Evolutionary conservation across 2,888 invertebrate genomes (phyloP).

Genomic region (Amorpha juglandis): DNA sequence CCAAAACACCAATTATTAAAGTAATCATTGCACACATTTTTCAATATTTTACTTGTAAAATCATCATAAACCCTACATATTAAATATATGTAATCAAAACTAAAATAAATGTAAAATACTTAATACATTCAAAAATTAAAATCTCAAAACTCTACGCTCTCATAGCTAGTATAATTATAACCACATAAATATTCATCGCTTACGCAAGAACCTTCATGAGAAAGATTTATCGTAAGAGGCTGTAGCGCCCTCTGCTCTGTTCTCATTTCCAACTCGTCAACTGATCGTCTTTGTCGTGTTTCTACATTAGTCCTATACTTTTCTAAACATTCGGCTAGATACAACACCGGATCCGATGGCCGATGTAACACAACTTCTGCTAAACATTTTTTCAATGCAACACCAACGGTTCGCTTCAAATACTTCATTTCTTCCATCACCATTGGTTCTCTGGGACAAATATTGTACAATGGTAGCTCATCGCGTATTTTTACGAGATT

Average conservation of each 20-base stretch:
- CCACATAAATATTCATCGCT: not conserved
- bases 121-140: not conserved
- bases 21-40: too few species aligned
- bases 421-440: constrained; percentile 46
- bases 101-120: not conserved
- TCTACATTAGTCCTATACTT: constrained; percentile 42
- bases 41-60: too few species aligned
- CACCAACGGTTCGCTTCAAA: constrained; percentile 46
- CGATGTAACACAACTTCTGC: constrained; percentile 52
- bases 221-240: not conserved
- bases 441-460: constrained; percentile 38
- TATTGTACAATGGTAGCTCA: constrained; percentile 16
- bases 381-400: constrained; percentile 50
- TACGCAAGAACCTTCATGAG: not conserved
- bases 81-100: not conserved
- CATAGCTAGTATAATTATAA: not conserved
- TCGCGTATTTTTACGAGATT: constrained; percentile 43
- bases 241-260: not conserved
- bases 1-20: too few species aligned
- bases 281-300: constrained; percentile 30
- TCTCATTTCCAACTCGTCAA: constrained; percentile 35
- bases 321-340: constrained; percentile 46
- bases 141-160: constrained; percentile 3
- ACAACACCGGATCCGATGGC: constrained; percentile 52
- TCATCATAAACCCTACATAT: too few species aligned